Evolutionary conservation across 1,140 invertebrate genomes (phyloP), one percentile per base, ranked within the genome.

Genomic region (Eurosta solidaginis): DNA sequence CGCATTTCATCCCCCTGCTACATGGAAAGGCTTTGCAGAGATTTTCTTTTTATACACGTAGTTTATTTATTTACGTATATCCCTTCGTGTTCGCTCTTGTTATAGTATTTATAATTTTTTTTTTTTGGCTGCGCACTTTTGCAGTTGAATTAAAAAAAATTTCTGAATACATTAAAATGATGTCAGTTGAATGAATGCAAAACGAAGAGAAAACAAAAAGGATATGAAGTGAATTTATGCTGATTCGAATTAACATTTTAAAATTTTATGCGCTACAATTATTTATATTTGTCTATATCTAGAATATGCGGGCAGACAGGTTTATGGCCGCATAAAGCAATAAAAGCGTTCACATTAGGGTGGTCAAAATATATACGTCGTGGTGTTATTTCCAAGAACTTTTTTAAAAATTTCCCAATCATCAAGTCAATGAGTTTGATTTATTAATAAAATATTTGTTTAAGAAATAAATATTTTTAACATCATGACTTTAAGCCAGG

Each of bases 61-160:
- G n/a, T 74, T 74, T 74, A 74, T 74, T 74, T 74, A 74, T 74
- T 74, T 74, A 74, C 44, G 9, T 47, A 47, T 47, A 10, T 47
- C 17, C 17, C 17, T 47, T 47, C 17, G 45, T 47, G 45, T n/a
- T n/a, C n/a, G n/a, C n/a, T n/a, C n/a, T n/a, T n/a, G n/a, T n/a
- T n/a, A n/a, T n/a, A n/a, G n/a, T n/a, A n/a, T 59, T 59, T 59
- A 29, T 59, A 17, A 59, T 59, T 59, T 27, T 36, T 27, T 12
- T 54, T 54, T 59, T 29, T 59, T 59, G 20, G 54, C 54, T 59
- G 54, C 54, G 54, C 54, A 33, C 54, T 59, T 59, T 59, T 59
- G 54, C 54, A 59, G 54, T 59, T 10, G 54, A n/a, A 59, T 59
- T 59, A 59, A 59, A n/a, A n/a, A n/a, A 59, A 29, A n/a, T 59